phyloP scores from a whole-genome alignment of 2,113 vertebrate species.

The Chionomys nivalis region DNA sequence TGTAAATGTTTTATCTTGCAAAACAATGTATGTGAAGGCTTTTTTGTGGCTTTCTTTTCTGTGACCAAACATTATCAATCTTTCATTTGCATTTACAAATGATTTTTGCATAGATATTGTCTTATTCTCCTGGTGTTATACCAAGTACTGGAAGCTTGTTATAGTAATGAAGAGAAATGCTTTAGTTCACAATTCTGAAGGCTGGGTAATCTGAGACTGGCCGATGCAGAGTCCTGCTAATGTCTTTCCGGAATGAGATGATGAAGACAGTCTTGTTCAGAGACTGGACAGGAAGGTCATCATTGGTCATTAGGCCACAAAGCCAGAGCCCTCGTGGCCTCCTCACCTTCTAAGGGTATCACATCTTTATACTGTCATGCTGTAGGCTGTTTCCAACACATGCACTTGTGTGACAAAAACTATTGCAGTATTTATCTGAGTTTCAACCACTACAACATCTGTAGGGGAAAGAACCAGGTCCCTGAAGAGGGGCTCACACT shows the following conservation, averaged over 20 bases:
- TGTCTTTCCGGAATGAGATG: neutral
- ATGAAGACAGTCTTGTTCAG: neutral
- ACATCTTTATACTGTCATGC: neutral
- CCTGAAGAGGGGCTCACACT: neutral
- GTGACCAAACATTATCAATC: neutral
- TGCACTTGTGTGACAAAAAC: neutral
- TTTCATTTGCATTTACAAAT: neutral
- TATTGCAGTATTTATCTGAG: neutral
- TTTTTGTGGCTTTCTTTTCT: neutral
- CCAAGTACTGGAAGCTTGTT: neutral
- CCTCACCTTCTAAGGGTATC: neutral
- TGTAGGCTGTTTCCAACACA: neutral
- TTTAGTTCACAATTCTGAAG: neutral
- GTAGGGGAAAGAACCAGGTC: neutral
- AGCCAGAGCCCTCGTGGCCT: neutral
- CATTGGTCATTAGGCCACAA: neutral
- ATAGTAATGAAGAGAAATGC: neutral
- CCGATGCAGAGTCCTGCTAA: rapidly evolving
- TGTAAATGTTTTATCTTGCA: neutral
- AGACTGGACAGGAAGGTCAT: neutral
- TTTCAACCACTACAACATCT: neutral
- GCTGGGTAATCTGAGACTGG: neutral
- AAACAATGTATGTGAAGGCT: neutral
- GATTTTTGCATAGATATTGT: neutral
- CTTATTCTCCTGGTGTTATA: neutral